Conservation (phyloP, 2,113 vertebrate species). For the Mormyrus lacerda region DNA sequence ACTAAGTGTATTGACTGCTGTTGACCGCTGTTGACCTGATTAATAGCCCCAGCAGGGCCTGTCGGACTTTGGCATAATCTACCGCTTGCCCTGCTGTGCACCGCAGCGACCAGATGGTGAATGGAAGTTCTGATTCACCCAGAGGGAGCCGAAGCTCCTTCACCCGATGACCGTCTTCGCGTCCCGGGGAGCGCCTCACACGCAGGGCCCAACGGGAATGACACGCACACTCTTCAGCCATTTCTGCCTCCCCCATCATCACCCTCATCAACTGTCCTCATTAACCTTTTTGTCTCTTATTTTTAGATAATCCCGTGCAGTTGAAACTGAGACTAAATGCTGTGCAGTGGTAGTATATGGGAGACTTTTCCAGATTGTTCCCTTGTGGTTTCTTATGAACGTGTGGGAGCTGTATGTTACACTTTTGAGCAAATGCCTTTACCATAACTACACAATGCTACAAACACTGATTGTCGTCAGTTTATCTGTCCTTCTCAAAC, state of each 20-base stretch:
- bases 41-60: not conserved
- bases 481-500: not conserved
- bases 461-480: not conserved
- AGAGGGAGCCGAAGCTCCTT: not conserved
- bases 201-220: not conserved
- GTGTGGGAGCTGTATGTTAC: not conserved
- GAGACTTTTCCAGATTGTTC: not conserved
- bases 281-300: not conserved
- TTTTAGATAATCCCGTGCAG: not conserved
- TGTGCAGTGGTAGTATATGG: not conserved
- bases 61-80: not conserved
- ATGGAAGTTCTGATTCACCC: not conserved
- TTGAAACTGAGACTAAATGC: not conserved
- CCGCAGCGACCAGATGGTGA: not conserved
- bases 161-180: not conserved
- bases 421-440: not conserved
- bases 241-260: not conserved
- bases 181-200: not conserved
- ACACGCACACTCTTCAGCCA: not conserved
- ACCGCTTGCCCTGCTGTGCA: not conserved
- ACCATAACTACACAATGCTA: not conserved
- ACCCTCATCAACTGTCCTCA: not conserved
- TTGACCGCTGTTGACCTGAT: not conserved
- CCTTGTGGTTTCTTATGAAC: not conserved
- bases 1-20: not conserved